These are phyloP conservation scores for Caligus rogercresseyi DNA, from an alignment of 1,140 invertebrate species.

Conservation along the genomic window DNA sequence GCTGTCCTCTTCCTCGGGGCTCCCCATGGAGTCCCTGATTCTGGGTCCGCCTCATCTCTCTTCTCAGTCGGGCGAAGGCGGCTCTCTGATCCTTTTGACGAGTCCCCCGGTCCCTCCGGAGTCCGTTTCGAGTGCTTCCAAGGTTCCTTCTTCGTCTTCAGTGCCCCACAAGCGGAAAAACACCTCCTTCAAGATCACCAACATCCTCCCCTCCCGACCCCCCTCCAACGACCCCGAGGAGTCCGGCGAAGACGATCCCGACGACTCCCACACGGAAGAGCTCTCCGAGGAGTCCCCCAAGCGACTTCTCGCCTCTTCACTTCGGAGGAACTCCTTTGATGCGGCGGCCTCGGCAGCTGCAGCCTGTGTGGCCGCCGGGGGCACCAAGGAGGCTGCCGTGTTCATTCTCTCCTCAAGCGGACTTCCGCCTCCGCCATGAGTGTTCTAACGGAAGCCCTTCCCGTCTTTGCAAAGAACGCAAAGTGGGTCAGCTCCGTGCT, in stretches of 20 bases:
- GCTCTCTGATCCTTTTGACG: too few relatives aligned
- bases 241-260: constrained; percentile 2
- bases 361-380: not conserved
- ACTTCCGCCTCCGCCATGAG: not conserved
- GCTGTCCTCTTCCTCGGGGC: too few relatives aligned
- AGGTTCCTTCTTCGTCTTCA: too few relatives aligned
- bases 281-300: not conserved
- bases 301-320: not conserved
- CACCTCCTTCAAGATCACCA: constrained; percentile 19
- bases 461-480: not conserved
- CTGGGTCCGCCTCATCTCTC: too few relatives aligned
- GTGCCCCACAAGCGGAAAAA: constrained; percentile 7
- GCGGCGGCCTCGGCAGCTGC: not conserved
- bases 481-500: not conserved
- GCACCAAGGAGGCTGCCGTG: not conserved
- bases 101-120: too few relatives aligned
- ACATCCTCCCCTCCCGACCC: constrained; percentile 12
- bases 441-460: not conserved
- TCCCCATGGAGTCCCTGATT: too few relatives aligned
- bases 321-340: not conserved
- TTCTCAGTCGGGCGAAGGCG: too few relatives aligned
- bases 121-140: too few relatives aligned
- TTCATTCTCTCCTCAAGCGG: not conserved
- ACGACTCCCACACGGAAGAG: constrained; percentile 14
- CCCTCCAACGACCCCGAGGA: constrained; percentile 16